Evolutionary conservation across 2,113 vertebrate species (phyloP), one percentile per base, ranked within the genome.

Genomic region (Ranitomeya variabilis): DNA sequence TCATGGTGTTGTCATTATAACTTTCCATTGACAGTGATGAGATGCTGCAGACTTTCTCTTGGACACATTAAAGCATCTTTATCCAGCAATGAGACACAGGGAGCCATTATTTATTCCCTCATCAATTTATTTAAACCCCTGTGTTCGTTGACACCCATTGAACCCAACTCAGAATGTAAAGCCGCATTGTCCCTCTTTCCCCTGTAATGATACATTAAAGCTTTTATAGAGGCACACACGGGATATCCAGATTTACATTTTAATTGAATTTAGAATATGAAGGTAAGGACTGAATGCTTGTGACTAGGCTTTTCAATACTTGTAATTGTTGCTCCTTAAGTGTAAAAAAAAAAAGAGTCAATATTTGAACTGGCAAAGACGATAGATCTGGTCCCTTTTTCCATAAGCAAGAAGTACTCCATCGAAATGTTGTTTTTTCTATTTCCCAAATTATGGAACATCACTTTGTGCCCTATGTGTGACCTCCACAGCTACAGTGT

Each of bases 371-470:
- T 89, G 87, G 87, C 87, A 79, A 57, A 54, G 60, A 26, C 16
- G 66, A 13, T 45, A 26, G n/a, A 89, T 57, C 82, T 84, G 87
- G n/a, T 54, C 73, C 67, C 83, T 83, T 87, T 86, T 71, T 81
- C 60, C 16, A 60, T 57, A 83, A 82, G 78, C 57, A 76, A 83
- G 59, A 83, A 76, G 81, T 85, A 45, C 87, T 79, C 87, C 82
- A 60, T 85, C 23, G 51, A 66, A 78, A 57, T 85, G 87, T 83
- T 88, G 80, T 85, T 89, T 54, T 88, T 84, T 89, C 87, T 89
- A 66, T 76, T 89, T 89, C 21, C 73, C 83, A 89, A 89, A 89
- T 89, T 78, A 85, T 85, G 87, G 87, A 85, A 89, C 87, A 85
- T 89, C 87, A 78, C 73, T 89, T 67, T 85, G 79, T 89, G 87